Base-by-base conservation (phyloP, 2,113 vertebrate genomes). In the Calyptommatus sinebrachiatus region DNA sequence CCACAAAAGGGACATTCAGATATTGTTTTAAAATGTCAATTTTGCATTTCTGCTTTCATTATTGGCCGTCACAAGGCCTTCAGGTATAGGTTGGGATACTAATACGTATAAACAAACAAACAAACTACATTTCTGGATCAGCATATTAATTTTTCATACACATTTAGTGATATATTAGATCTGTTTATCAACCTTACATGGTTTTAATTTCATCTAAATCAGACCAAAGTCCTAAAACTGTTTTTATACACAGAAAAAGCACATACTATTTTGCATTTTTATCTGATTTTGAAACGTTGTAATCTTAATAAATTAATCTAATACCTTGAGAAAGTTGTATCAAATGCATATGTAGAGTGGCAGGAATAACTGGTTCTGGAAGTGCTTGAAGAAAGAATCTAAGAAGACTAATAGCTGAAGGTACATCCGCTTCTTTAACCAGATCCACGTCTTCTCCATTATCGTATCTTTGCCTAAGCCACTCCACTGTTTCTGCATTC, bases 381-480 rank as follows among this genome's bases (percentile, higher is more conserved):
- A 99, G 97, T 95, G 98, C 97, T 90, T 99, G 97, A 94, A 99
- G 96, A 93, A 99, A 99, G 93, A 98, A 97, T 86, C 98, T 96
- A 90, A 99, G 97, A 92, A 99, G 93, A 92, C 98, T 99, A 91
- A 99, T 97, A 75, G 97, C 98, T 77, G 98, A 98, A 73, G 98
- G 97, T 94, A 99, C 94, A 92, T 99, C 98, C 71, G 97, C 98
- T 92, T 98, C 97, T 92, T 97, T 98, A 94, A 97, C 97, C 91
- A 99, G 95, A 93, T 97, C 96, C 94, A 99, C 98, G 91, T 97
- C 96, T 91, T 98, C 97, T 61, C 98, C 97, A 0, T 94, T 97
- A 92, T 99, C 98, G 0, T 98, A 99, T 85, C 97, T 96, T 81
- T 97, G 97, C 84, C 98, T 96, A 90, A 99, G 96, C 98, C 97